Conservation (phyloP, 92 coral and sea anemone genomes). For the Nematostella vectensis region DNA sequence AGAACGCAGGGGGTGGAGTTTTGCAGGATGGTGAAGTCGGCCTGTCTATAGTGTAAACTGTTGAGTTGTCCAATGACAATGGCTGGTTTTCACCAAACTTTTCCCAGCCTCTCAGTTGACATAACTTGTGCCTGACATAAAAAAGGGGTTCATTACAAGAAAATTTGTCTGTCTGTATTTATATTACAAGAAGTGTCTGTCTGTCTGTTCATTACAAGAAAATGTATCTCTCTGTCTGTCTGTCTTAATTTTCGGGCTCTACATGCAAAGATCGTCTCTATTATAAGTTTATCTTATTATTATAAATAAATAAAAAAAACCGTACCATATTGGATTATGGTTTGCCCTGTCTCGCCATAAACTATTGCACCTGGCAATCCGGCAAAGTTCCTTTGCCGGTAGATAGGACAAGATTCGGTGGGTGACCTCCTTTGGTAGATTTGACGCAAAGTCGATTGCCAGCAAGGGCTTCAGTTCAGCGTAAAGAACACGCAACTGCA, state of each 20-base stretch:
- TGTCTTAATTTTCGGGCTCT: too few relatives aligned
- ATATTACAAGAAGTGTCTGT: too few relatives aligned
- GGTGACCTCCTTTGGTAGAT: conserved; percentile 52
- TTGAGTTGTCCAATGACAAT: conserved; percentile 16
- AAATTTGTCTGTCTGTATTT: too few relatives aligned
- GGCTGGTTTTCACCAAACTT: conserved; percentile 47
- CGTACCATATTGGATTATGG: conserved; percentile 54
- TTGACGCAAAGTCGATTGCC: conserved; percentile 51
- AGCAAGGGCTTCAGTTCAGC: conserved; percentile 43
- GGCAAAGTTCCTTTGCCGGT: conserved; percentile 33
- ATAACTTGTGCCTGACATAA: conserved; percentile 41
- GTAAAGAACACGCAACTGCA: conserved; percentile 47
- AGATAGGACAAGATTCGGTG: conserved; percentile 51
- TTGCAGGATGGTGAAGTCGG: conserved; percentile 26
- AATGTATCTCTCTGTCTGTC: too few relatives aligned
- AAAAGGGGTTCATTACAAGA: not conserved
- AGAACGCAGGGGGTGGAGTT: conserved; percentile 10
- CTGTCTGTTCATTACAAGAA: too few relatives aligned
- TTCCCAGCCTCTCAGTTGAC: conserved; percentile 46
- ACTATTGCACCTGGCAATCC: conserved; percentile 38
- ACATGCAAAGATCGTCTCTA: too few relatives aligned
- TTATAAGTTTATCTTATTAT: too few relatives aligned
- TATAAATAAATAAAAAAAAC: too few relatives aligned
- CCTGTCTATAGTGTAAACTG: conserved; percentile 1
- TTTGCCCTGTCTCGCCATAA: conserved; percentile 62